Evolutionary conservation across 2,113 vertebrate species (phyloP), one percentile per base, ranked within the genome.

Genomic region (Megaceryle maxima): DNA sequence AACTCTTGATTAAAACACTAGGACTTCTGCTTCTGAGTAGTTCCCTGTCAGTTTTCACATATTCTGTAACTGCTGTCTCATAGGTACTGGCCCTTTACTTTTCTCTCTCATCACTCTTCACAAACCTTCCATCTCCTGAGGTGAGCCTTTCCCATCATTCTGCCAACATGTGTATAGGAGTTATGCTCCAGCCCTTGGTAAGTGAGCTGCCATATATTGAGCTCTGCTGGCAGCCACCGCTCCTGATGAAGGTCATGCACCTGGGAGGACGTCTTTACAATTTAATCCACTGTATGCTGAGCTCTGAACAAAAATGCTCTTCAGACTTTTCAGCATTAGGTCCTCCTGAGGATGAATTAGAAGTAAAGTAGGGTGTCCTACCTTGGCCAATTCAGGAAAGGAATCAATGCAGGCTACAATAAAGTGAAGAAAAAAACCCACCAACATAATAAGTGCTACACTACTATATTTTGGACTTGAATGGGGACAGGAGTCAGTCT

Each of bases 121-220:
- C 3, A 92, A 44, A 19, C 67, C 19, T 88, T 80, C 76, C 79
- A 88, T 28, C 76, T 84, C 87, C 75, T 79, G 75, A 73, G 88
- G 70, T 57, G 74, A 87, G 25, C 19, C 28, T 89, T 24, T 85
- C 50, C 85, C 59, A 69, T 83, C 78, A 41, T 57, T 77, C 63
- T 80, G 78, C 44, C 2, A 7, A 21, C 3, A 21, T 1, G 0
- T 3, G 1, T 4, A 18, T 8, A 80, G 22, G 68, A 89, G 64
- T n/a, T 46, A 16, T 26, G 50, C 20, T 84, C 57, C n/a, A 50
- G 74, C 21, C 28, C 53, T 26, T 20, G n/a, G 55, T 66, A 94
- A 95, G 66, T 60, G 91, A 89, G 73, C 31, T 62, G 64, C 1
- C 20, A 29, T 75, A 35, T 29, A n/a, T 3, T 70, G 82, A 72